phyloP scores from a whole-genome alignment of 2,113 vertebrate genomes.

The Furnarius figulus region DNA sequence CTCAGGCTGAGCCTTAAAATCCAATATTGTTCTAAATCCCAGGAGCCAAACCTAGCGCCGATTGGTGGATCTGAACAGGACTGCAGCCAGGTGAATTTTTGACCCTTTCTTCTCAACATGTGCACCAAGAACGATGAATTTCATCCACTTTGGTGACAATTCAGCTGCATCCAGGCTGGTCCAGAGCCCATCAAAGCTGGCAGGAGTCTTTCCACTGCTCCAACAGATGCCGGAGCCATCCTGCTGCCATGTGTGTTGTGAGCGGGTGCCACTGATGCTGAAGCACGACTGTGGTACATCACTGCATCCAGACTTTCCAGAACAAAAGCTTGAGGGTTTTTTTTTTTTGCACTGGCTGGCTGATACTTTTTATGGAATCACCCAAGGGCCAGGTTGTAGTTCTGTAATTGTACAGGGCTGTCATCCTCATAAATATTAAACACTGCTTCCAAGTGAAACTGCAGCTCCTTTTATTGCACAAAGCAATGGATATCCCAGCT shows the following conservation, averaged over 20 bases:
- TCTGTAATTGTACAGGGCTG: constrained; percentile 46
- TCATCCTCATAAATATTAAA: constrained; percentile 65
- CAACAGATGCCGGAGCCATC: not conserved
- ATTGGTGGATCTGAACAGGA: not conserved
- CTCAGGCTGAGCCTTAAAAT: not conserved
- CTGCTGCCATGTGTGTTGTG: not conserved
- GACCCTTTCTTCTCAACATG: not conserved
- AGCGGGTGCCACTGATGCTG: not conserved
- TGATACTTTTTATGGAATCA: constrained; percentile 9
- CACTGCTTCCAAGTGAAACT: constrained; percentile 40
- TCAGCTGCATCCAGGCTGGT: not conserved
- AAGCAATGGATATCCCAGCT: constrained; percentile 52
- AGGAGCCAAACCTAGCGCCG: not conserved
- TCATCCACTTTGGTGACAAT: not conserved
- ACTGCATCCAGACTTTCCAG: not conserved
- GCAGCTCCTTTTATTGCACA: constrained; percentile 53
- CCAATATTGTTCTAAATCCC: not conserved
- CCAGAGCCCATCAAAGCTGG: not conserved
- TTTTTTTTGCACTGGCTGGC: not conserved
- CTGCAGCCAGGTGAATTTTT: not conserved
- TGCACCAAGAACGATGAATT: not conserved
- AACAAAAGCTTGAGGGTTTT: constrained; percentile 6
- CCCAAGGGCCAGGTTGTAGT: constrained; percentile 44
- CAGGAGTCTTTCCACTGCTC: not conserved
- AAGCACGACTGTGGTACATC: accelerated